Conservation (phyloP, 2,113 vertebrate species). For the Oreocharis arfaki region DNA sequence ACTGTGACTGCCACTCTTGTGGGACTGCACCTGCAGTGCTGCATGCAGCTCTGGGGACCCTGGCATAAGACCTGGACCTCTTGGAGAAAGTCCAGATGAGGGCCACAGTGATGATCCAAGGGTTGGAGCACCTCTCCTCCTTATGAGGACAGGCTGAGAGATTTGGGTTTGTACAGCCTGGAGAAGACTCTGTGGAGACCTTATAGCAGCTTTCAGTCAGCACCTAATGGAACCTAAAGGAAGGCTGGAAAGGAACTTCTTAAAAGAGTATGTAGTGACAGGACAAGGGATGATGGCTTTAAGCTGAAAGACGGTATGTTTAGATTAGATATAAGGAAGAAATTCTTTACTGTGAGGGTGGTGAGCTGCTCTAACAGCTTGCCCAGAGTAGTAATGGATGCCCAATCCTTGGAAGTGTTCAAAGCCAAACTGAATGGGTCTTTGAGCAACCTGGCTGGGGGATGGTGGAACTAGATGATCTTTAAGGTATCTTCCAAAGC, state of each 20-base stretch:
- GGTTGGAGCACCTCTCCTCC: background rate
- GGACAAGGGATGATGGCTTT: background rate
- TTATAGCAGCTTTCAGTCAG: background rate
- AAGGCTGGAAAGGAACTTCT: background rate
- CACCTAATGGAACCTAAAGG: background rate
- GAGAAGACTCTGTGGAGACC: background rate
- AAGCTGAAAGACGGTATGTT: background rate
- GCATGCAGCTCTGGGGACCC: background rate
- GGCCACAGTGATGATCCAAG: background rate
- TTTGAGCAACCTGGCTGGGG: background rate
- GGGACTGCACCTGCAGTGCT: background rate
- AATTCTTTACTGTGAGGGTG: background rate
- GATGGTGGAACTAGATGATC: background rate
- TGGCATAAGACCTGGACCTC: background rate
- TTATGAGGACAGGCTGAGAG: background rate
- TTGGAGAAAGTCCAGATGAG: background rate
- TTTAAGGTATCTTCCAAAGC: background rate
- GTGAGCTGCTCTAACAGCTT: background rate
- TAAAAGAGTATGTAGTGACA: background rate
- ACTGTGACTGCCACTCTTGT: background rate
- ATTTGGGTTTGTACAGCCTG: background rate
- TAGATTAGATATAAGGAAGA: background rate
- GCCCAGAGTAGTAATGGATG: accelerated
- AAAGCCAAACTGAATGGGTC: background rate
- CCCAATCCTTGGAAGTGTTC: background rate